Base-by-base conservation (phyloP, 92 coral and sea anemone species). In the Heteractis magnifica region DNA sequence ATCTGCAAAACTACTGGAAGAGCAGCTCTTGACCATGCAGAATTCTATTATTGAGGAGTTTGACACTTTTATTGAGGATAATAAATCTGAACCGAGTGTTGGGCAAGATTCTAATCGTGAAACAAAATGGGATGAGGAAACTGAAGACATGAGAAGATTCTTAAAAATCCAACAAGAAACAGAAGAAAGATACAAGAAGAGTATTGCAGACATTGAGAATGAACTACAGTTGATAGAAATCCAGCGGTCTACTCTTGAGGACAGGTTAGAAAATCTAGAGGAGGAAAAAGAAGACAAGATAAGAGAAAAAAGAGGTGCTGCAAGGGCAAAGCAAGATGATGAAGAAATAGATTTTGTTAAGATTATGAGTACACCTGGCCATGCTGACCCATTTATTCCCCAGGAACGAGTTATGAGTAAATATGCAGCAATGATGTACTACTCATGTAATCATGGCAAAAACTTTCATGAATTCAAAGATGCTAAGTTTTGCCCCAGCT, bases 391-490 rank as follows among this genome's bases (percentile, higher is more conserved):
- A 11, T 97, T 94, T 60, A 90, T 97, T 77, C 95, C 99, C 14
- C 99, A 97, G 65, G 99, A 97, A 71, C 77, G 88, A 71, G 87
- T 97, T 15, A 92, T 97, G 64, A 94, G 95, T 91, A 97, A 97
- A 88, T 97, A 97, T 86, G 93, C 99, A n/a, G 93, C 98, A 19
- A 89, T 92, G 86, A 70, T 92, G 84, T 89, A 86, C 80, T 97
- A 97, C 77, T 97, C 99, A 34, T 97, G 98, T 73, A 97, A 97
- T 82, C 99, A 97, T 81, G 99, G 99, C 56, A 97, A 94, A 72
- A 94, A 94, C 75, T 97, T 92, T 52, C 95, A 97, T 50, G 99
- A 90, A 86, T 90, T 97, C 71, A 94, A 94, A 86, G 94, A 94
- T 86, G 98, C 95, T n/a, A 90, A 91, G 84, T 83, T 87, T 74